phyloP scores from a whole-genome alignment of 2,888 invertebrate genomes.

The Sympetrum striolatum region DNA sequence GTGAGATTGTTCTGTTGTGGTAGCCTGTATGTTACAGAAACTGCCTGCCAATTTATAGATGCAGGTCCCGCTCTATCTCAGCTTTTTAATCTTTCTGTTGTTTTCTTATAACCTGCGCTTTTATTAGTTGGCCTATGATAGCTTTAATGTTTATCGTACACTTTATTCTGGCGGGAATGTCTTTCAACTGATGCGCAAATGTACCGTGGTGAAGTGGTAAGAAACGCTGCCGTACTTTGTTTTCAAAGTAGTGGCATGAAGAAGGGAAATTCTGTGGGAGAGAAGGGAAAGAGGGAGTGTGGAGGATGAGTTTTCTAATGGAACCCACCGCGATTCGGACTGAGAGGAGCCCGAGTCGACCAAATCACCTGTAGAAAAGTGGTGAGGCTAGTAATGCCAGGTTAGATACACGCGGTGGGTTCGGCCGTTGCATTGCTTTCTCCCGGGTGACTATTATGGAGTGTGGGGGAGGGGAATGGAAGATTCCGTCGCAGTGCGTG shows the following conservation, averaged over 20 bases:
- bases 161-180: too few species aligned
- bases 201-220: too few species aligned
- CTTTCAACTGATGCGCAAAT: too few species aligned
- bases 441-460: not conserved
- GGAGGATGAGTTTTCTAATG: not conserved
- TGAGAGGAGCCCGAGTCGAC: not conserved
- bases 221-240: not conserved
- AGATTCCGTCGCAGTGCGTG: not conserved
- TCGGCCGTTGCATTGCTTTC: not conserved
- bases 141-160: too few species aligned
- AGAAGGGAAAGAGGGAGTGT: not conserved
- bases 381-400: conserved; percentile 23
- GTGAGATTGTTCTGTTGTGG: too few species aligned
- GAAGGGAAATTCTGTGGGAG: not conserved
- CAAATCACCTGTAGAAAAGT: conserved; percentile 31
- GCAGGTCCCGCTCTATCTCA: too few species aligned
- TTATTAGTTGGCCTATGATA: too few species aligned
- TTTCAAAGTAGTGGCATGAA: not conserved
- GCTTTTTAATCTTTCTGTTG: too few species aligned
- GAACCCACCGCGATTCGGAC: conserved; percentile 5
- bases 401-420: conserved; percentile 10
- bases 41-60: too few species aligned
- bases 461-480: not conserved
- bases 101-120: too few species aligned
- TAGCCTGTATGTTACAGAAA: too few species aligned